Base-by-base conservation (phyloP, 2,888 invertebrate species). In the Synergus gifuensis region DNA sequence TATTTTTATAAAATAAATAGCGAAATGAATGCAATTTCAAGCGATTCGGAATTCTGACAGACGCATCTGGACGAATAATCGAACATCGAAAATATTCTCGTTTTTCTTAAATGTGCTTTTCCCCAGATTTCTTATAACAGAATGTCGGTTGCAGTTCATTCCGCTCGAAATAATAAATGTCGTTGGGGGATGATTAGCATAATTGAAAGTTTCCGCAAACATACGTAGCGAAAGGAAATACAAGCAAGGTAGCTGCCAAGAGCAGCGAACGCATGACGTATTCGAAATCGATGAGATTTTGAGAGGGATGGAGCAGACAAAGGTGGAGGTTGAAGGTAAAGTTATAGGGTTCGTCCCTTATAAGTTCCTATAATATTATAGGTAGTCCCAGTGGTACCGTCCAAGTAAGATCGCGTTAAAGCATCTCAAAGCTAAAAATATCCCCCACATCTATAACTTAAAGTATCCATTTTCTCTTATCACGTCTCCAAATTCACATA, bases 201-300 rank as follows among this genome's bases (percentile, higher is more conserved):
- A 28, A 28, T 28, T 28, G 28, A 28, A 28, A 28, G 28, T 28
- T 28, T 28, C 28, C 28, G 28, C 3, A 28, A 28, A n/a, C 7
- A n/a, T 7, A 8, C n/a, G 2, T 54, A 4, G 16, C 12, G 49
- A 16, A 16, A 16, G 3, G 28, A 28, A 28, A 28, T 28, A 49
- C 49, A 49, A 49, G 49, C 3, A 49, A 0, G 49, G 49, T 5
- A 49, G 49, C 49, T 49, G 16, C 16, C 49, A 49, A n/a, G 16
- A 49, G 7, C 49, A 49, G 16, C 16, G 16, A 49, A 49, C 49
- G 7, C 8, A 54, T 54, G n/a, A 54, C 54, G 8, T n/a, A 54
- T 54, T n/a, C 54, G 54, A 54, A 54, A 54, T 54, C n/a, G n/a
- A 54, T 54, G 54, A n/a, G 54, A 54, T 54, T 54, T 54, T n/a